Conservation (phyloP, 2,113 vertebrate species). For the Hydrolagus affinis region DNA sequence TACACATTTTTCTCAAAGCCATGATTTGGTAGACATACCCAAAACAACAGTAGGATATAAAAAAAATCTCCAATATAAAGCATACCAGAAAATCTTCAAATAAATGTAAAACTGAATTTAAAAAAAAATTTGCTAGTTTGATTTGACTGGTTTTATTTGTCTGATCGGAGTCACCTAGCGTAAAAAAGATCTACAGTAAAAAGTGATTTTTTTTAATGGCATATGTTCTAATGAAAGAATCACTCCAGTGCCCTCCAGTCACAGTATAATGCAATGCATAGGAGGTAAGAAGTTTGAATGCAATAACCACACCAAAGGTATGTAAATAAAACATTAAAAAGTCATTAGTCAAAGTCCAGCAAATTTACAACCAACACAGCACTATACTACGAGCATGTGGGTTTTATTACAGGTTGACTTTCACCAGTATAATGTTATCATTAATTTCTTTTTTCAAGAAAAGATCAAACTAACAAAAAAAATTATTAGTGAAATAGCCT, state of each 20-base stretch:
- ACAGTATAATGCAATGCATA: conserved; percentile 2
- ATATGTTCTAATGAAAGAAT: no score
- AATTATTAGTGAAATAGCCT: no score
- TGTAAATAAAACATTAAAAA: neutral
- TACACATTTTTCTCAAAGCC: neutral
- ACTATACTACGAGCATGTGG: neutral
- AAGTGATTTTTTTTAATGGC: neutral
- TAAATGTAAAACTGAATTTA: neutral
- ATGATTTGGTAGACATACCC: neutral
- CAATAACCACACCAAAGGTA: neutral
- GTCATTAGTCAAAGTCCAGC: neutral
- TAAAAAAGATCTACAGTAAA: no score
- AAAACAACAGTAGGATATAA: neutral
- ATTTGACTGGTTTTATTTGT: no score
- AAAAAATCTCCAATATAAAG: conserved; percentile 4
- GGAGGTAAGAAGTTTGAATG: neutral
- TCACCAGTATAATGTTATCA: neutral
- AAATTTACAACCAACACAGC: neutral
- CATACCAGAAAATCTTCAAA: neutral
- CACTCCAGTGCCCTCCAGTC: neutral
- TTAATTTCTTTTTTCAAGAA: neutral
- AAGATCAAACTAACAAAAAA: no score
- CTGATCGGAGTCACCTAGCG: no score
- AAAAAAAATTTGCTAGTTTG: no score
- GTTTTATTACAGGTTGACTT: neutral